Conservation (phyloP, 2,888 invertebrate species). For the Julus scanicus region DNA sequence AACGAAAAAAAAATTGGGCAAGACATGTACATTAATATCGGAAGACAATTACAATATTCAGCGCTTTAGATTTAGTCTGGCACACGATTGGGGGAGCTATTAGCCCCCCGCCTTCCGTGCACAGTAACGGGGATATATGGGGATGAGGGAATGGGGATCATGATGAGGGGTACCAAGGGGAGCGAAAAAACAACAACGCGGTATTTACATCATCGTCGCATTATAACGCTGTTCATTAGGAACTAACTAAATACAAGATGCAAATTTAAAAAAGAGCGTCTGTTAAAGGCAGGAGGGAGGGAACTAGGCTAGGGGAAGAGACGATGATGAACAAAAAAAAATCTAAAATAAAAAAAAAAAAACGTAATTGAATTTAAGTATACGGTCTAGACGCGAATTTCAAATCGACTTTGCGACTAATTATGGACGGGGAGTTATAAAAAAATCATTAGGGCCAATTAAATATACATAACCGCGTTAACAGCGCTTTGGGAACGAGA, state of each 20-base stretch:
- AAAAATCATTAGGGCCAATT: constrained; percentile 51
- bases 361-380: background rate
- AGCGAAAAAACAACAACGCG: background rate
- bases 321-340: background rate
- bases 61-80: background rate
- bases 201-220: background rate
- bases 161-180: background rate
- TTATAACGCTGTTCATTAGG: background rate
- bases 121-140: background rate
- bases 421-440: constrained; percentile 1
- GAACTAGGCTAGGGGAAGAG: background rate
- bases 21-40: no score
- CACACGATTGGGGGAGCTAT: background rate
- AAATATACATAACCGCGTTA: constrained; percentile 30
- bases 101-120: background rate
- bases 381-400: background rate
- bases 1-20: no score
- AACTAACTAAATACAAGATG: background rate
- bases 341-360: background rate
- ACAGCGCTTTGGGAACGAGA: background rate
- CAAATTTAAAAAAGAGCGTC: background rate
- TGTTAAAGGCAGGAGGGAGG: background rate
- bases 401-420: background rate
- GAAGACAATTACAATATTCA: background rate
- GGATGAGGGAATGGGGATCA: background rate